Base-by-base conservation (phyloP, 2,888 invertebrate genomes). In the Cylindroiulus punctatus region DNA sequence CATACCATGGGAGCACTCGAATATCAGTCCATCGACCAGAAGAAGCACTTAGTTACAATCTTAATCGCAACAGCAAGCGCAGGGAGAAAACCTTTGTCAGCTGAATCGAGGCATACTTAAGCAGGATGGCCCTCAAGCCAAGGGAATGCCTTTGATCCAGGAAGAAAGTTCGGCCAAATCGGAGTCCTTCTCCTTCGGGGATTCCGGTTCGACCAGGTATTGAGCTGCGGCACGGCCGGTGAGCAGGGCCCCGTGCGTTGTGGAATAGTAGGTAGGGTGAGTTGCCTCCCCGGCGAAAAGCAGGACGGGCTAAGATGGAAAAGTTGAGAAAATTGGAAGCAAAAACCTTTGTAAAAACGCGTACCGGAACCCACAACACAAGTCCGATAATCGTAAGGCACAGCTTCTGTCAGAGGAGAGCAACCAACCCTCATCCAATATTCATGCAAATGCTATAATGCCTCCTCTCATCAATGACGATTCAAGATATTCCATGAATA, bases 231-330 rank as follows among this genome's bases (percentile, higher is more conserved):
- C 94, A 89, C 96, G 93, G 0, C 98, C 98, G 84, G 96, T 96
- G 86, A 98, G 92, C 90, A 96, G 96, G 57, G 98, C 98, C 84
- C 98, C 98, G 90, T 98, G 98, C 52, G 96, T 97, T 1, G 98
- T 98, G 84, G 97, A 98, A 91, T 98, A 98, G 91, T 97, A 98
- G 90, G 94, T 95, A 90, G 95, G 95, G 92, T 98, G 98, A 81
- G 97, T 97, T 90, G 98, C 98, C 92, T 98, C 98, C 87, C 98
- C 98, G 89, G 97, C 98, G 92, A 98, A 98, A 90, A 96, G 92
- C 89, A 97, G 91, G 57, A 94, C 93, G 89, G 96, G 96, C 96
- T 97, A 91, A 22, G 86, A 88, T 42, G 86, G 30, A 81, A 76
- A 86, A 85, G 22, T 40, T 30, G 40, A 42, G 14, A 47, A 42